A percentile compares a stretch with the other conserved stretches of the same genome.
Conservation (phyloP, 2,888 invertebrate species). For the Drosophila niveifrons region DNA sequence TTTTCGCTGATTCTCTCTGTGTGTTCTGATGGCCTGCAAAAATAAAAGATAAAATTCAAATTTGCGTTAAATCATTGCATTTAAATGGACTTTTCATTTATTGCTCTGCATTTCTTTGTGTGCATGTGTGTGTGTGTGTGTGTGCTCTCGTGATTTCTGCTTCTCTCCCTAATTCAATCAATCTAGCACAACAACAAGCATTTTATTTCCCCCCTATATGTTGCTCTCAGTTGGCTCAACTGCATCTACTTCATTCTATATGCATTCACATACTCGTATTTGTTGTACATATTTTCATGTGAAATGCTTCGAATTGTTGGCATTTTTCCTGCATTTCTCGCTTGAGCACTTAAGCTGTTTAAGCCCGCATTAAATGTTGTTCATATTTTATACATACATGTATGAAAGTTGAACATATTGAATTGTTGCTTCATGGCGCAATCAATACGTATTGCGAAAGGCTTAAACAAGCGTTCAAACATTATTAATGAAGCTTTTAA, state of each 20-base stretch:
- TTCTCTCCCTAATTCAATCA: constrained; percentile 43
- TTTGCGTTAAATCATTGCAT: constrained; percentile 50
- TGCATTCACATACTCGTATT: not conserved
- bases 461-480: not conserved
- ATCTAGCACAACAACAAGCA: constrained; percentile 17
- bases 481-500: constrained; percentile 5
- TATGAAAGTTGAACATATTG: constrained; percentile 7
- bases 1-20: not conserved
- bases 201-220: not conserved
- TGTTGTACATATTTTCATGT: not conserved
- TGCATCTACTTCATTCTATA: not conserved
- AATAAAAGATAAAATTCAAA: constrained; percentile 49
- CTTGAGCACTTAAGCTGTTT: constrained; percentile 8
- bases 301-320: not conserved
- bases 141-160: not conserved
- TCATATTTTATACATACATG: constrained; percentile 3
- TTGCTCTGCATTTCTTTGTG: not conserved
- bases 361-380: not conserved
- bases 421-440: constrained; percentile 4
- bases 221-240: not conserved
- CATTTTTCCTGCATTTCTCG: constrained; percentile 14
- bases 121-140: no score
- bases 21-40: constrained; percentile 54
- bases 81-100: constrained; percentile 25
- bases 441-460: not conserved